These are phyloP conservation scores for Drosophila prostipennis DNA, from an alignment of 2,888 invertebrate genomes.

Conservation along the genomic window DNA sequence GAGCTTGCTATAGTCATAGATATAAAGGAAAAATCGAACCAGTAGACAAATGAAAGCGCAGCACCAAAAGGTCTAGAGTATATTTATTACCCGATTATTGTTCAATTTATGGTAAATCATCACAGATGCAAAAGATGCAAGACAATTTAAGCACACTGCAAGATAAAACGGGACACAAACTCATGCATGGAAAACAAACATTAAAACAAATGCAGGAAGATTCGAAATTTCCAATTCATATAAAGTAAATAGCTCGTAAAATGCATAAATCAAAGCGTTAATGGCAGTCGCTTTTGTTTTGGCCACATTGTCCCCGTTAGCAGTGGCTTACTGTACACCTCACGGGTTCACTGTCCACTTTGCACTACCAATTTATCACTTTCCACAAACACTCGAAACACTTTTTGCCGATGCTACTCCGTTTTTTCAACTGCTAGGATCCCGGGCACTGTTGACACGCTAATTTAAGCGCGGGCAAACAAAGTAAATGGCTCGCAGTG, in stretches of 20 bases:
- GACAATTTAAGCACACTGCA: slow-evolving; percentile 32
- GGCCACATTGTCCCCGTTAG: slow-evolving; percentile 38
- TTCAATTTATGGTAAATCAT: slow-evolving; percentile 31
- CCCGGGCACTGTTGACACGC: slow-evolving; percentile 53
- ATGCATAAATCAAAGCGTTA: slow-evolving; percentile 69
- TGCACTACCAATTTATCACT: slow-evolving; percentile 64
- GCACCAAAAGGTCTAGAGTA: slow-evolving; percentile 1
- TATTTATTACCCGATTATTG: slow-evolving; percentile 7
- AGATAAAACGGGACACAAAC: slow-evolving; percentile 24
- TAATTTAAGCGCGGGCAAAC: slow-evolving; percentile 58
- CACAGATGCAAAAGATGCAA: slow-evolving; percentile 47
- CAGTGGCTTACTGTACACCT: slow-evolving; percentile 50
- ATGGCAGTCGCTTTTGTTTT: slow-evolving; percentile 64
- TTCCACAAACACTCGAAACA: slow-evolving; percentile 58
- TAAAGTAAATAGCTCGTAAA: slow-evolving; percentile 69
- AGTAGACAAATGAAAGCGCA: slow-evolving; percentile 35
- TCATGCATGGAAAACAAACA: slow-evolving; percentile 13
- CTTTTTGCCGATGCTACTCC: slow-evolving; percentile 52
- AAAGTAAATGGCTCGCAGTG: slow-evolving; percentile 50
- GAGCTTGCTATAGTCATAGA: background rate
- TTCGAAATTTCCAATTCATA: slow-evolving; percentile 41
- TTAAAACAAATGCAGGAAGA: slow-evolving; percentile 32
- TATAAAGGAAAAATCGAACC: background rate
- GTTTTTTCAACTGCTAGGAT: slow-evolving; percentile 19
- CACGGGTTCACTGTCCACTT: slow-evolving; percentile 54